Base-by-base conservation (phyloP, 2,797 vertebrate species). In the Tenualosa thibaudeaui region DNA sequence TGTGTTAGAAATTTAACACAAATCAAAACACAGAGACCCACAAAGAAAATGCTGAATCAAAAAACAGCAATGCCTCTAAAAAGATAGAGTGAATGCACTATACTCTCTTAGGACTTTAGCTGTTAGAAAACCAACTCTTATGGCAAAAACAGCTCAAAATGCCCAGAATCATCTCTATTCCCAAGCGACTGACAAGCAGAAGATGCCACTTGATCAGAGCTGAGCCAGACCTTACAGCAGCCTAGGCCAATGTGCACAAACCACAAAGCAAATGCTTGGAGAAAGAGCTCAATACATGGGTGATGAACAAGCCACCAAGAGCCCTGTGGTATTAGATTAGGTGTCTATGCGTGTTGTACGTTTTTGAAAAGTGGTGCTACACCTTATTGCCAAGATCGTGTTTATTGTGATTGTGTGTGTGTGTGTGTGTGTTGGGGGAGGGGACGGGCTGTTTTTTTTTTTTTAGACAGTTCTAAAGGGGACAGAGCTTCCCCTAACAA, bases 371-470 rank as follows among this genome's bases (percentile, higher is more conserved):
- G 84, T 87, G 83, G 81, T 84, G 86, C 85, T 81, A 60, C 78
- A 86, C 68, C 83, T 88, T 85, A 88, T 88, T 88, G 87, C 87
- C 85, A 83, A 85, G 46, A 49, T 51, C 50, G 3, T 51, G 17
- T 15, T 65, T 40, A 75, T 43, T 6, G 6, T 43, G 31, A 40
- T 22, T 81, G 4, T 84, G 53, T 43, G 37, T 81, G 4, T 84
- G 51, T 43, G 26, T 81, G 50, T 51, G 50, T 51, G 50, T 51
- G 46, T 46, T 0, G 31, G 1, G 31, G 31, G 31, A 31, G 31
- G 31, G 31, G 31, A n/a, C n/a, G 31, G 31, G 31, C 13, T 81
- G 75, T 56, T 75, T 68, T 75, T 56, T 85, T 81, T 37, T 58
- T 82, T 26, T 37, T 43, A 6, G 19, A 46, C 71, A 78, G 65